Conservation (phyloP, 35 echinoderm and acorn worm genomes). For the Heliocidaris tuberculata region DNA sequence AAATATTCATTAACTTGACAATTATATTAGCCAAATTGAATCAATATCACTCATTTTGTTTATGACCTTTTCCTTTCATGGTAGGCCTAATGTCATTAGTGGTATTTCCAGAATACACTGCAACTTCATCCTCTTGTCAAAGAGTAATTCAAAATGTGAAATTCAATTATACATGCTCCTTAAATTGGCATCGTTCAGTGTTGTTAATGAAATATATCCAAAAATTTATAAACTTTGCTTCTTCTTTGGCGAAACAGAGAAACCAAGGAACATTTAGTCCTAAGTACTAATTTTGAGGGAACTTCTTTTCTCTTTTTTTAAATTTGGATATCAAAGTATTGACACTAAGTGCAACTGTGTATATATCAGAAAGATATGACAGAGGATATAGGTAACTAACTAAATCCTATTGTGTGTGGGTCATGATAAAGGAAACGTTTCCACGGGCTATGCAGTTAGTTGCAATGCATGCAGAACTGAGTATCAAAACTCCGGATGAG, state of each 20-base stretch:
- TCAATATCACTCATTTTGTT: no score
- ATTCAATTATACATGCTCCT: background rate
- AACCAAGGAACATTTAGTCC: background rate
- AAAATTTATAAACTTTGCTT: background rate
- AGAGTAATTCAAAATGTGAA: background rate
- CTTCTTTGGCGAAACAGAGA: background rate
- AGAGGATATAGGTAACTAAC: background rate
- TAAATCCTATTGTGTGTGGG: slow-evolving; percentile 8
- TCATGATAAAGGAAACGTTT: background rate
- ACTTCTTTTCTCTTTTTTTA: background rate
- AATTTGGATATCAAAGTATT: background rate
- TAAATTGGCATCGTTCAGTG: background rate
- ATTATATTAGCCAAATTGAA: background rate
- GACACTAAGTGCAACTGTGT: background rate
- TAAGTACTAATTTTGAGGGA: background rate
- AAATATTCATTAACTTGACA: background rate
- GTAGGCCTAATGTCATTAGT: no score
- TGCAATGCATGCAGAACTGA: background rate
- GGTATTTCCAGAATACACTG: background rate
- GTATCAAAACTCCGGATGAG: background rate
- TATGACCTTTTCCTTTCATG: no score
- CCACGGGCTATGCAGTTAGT: background rate
- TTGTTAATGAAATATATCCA: background rate
- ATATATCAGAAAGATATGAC: slow-evolving; percentile 12
- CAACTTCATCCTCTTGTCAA: background rate